A percentile compares a stretch with the other conserved stretches of the same genome.
Evolutionary conservation across 2,888 invertebrate genomes (phyloP).

Genomic region (Chaetogeoica ovagalla): DNA sequence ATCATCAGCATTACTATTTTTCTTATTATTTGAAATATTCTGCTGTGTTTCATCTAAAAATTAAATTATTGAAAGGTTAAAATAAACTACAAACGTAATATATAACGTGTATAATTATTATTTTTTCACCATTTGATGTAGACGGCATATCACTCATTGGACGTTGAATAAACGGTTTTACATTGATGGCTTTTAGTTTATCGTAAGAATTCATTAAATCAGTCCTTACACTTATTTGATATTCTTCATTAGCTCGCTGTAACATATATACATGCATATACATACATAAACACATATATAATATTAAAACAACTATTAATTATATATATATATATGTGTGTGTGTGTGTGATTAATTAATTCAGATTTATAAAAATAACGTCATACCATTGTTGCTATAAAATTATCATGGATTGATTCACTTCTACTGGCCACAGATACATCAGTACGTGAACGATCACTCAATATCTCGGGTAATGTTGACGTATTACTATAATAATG

Average conservation of each 20-base stretch:
- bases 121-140: slow-evolving; percentile 61
- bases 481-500: slow-evolving; percentile 61
- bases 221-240: slow-evolving; percentile 77
- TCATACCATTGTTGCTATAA: slow-evolving; percentile 69
- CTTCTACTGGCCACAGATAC: slow-evolving; percentile 90
- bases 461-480: slow-evolving; percentile 83
- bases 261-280: no score
- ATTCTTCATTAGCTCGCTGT: slow-evolving; percentile 81
- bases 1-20: no score
- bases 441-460: slow-evolving; percentile 60
- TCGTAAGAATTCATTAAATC: slow-evolving; percentile 67
- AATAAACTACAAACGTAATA: not conserved
- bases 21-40: no score
- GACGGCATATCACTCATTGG: no score
- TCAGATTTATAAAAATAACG: slow-evolving; percentile 7
- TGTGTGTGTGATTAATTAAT: slow-evolving; percentile 10
- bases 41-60: slow-evolving; percentile 29
- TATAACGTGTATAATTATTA: not conserved
- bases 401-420: slow-evolving; percentile 93
- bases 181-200: no score
- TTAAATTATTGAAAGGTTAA: not conserved
- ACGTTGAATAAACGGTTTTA: no score
- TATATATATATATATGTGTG: slow-evolving; percentile 1
- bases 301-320: slow-evolving; percentile 5
- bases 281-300: no score